Evolutionary conservation across 2,113 vertebrate genomes (phyloP).

Genomic region (Atlantisia rogersi): DNA sequence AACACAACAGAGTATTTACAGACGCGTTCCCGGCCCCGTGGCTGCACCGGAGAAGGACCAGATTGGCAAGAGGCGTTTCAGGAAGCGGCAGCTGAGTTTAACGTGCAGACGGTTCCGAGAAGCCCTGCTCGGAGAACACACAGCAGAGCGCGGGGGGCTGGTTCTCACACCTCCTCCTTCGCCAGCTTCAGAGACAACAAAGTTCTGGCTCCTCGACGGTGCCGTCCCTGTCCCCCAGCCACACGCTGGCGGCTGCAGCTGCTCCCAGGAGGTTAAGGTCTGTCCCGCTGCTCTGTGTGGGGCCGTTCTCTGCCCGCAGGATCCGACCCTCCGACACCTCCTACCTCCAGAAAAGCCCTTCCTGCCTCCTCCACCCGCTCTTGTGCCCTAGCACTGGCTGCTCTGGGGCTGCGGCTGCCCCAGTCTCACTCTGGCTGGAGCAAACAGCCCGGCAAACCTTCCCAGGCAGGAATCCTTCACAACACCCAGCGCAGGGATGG

Average conservation of each 20-base stretch:
- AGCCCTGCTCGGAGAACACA: not conserved
- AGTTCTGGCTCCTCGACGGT: not conserved
- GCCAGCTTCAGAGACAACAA: not conserved
- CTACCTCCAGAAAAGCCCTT: not conserved
- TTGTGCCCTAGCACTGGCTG: not conserved
- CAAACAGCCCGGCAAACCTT: not conserved
- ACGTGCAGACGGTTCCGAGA: not conserved
- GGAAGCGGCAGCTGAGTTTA: not conserved
- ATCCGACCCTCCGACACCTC: not conserved
- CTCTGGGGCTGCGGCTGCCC: not conserved
- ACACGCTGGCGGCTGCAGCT: not conserved
- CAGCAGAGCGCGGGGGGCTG: not conserved
- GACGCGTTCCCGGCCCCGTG: not conserved
- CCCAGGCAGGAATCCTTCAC: not conserved
- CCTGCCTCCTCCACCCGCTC: not conserved
- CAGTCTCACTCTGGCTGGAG: fast-evolving
- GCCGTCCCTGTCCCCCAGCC: not conserved
- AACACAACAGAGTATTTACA: slow-evolving; percentile 43
- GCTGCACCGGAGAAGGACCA: slow-evolving; percentile 4
- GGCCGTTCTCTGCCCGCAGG: not conserved
- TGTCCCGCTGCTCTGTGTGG: fast-evolving
- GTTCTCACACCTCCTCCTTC: not conserved
- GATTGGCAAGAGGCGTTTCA: not conserved
- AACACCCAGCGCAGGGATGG: fast-evolving
- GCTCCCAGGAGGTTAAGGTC: not conserved